Evolutionary conservation across 2,888 invertebrate species (phyloP).

Genomic region (Norana najaformis): DNA sequence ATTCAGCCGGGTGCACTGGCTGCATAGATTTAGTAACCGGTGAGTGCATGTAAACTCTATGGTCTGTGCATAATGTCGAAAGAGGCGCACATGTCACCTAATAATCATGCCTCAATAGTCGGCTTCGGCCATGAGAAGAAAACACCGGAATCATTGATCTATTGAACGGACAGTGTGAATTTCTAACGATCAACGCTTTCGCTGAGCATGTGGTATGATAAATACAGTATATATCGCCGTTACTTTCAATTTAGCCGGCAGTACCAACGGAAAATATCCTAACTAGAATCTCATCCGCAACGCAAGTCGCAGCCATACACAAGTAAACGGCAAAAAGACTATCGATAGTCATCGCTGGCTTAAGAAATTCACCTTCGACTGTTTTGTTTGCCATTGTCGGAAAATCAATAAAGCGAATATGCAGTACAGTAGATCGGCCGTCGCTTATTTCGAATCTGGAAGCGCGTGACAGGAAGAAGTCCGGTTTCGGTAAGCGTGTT

Average conservation of each 20-base stretch:
- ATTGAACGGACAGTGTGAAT: not conserved
- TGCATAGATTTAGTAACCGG: not conserved
- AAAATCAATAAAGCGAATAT: not conserved
- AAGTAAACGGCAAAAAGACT: not conserved
- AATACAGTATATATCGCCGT: not conserved
- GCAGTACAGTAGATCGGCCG: not conserved
- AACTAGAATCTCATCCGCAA: not conserved
- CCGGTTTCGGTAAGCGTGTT: not conserved
- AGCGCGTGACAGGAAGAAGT: not conserved
- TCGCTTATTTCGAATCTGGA: not conserved
- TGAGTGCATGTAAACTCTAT: not conserved
- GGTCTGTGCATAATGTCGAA: not conserved
- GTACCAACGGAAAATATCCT: not conserved
- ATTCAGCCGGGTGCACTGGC: not conserved
- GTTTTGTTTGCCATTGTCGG: not conserved
- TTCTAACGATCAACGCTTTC: not conserved
- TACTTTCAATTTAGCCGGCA: not conserved
- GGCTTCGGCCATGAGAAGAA: not conserved
- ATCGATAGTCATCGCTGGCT: not conserved
- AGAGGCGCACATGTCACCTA: not conserved
- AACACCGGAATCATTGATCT: not conserved
- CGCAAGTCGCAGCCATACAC: not conserved
- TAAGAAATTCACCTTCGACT: not conserved
- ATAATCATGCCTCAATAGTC: not conserved
- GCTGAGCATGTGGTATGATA: not conserved